Percentiles rank a stretch among this genome's conserved stretches.
Evolutionary conservation across 2,888 invertebrate genomes (phyloP).

Genomic region (Orgyia antiqua): DNA sequence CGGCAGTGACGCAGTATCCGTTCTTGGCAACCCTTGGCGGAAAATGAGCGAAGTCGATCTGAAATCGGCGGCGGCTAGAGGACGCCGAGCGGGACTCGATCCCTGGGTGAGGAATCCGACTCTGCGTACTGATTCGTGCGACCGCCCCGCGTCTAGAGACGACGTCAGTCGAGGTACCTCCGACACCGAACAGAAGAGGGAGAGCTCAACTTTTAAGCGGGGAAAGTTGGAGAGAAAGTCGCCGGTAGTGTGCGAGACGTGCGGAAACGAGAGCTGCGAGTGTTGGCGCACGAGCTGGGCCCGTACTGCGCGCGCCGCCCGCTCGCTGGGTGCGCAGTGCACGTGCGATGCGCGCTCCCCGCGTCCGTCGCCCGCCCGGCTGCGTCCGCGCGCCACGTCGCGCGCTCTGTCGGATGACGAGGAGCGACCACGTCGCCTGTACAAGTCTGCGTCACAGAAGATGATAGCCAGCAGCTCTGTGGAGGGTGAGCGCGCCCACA

Average conservation of each 20-base stretch:
- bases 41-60: constrained; percentile 55
- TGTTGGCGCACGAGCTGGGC: constrained; percentile 34
- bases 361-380: constrained; percentile 26
- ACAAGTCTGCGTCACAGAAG: constrained; percentile 48
- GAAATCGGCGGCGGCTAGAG: constrained; percentile 24
- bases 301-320: constrained; percentile 15
- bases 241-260: constrained; percentile 43
- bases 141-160: constrained; percentile 21
- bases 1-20: constrained; percentile 25
- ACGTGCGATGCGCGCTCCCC: constrained; percentile 25
- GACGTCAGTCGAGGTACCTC: constrained; percentile 17
- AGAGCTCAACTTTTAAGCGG: constrained; percentile 24
- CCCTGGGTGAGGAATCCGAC: constrained; percentile 35
- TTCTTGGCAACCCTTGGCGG: constrained; percentile 50
- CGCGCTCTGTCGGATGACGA: constrained; percentile 49
- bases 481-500: constrained; percentile 19
- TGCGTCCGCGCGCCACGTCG: constrained; percentile 24
- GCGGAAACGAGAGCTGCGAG: constrained; percentile 45
- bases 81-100: constrained; percentile 28
- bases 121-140: constrained; percentile 15
- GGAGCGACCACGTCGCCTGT: constrained; percentile 45
- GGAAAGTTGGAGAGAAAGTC: constrained; percentile 44
- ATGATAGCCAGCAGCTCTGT: constrained; percentile 32
- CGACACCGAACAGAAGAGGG: constrained; percentile 26
- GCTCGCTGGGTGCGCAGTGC: constrained; percentile 15